These are phyloP conservation scores for Poeciliopsis prolifica DNA, from an alignment of 2,113 vertebrate species.

Conservation along the genomic window DNA sequence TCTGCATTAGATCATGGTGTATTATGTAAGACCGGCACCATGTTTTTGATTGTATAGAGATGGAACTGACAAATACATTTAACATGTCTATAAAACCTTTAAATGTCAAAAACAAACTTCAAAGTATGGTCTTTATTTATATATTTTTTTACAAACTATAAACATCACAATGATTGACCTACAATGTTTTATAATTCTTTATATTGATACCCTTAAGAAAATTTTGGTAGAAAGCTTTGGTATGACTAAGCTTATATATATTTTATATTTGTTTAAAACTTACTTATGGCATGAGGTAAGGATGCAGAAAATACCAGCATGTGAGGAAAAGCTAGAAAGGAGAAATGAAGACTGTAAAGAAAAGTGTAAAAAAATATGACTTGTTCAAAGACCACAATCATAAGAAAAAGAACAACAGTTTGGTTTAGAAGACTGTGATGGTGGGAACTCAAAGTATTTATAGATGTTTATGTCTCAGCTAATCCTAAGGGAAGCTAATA, in stretches of 20 bases:
- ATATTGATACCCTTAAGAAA: neutral
- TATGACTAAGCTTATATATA: slow-evolving; percentile 11
- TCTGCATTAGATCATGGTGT: too few species aligned
- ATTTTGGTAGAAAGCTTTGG: neutral
- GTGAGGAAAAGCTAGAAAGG: slow-evolving; percentile 20
- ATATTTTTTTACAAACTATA: neutral
- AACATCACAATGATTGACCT: neutral
- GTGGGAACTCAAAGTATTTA: slow-evolving; percentile 76
- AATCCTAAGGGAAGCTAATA: slow-evolving; percentile 70
- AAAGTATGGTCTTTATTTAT: neutral
- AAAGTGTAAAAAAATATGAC: neutral
- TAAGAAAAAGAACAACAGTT: slow-evolving; percentile 41
- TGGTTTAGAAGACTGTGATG: slow-evolving; percentile 36
- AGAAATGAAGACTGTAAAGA: slow-evolving; percentile 4
- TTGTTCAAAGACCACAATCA: slow-evolving; percentile 44
- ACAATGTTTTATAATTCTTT: neutral
- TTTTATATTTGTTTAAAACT: slow-evolving; percentile 44
- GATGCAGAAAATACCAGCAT: slow-evolving; percentile 18
- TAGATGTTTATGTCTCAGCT: slow-evolving; percentile 74
- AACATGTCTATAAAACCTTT: neutral
- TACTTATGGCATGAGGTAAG: slow-evolving; percentile 19
- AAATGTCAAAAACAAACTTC: neutral
- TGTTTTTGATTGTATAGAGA: too few species aligned
- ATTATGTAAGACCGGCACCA: too few species aligned
- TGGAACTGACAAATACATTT: too few species aligned